Evolutionary conservation across 2,797 vertebrate genomes (phyloP), one percentile per base, ranked within the genome.

Genomic region (Alcedo atthis): DNA sequence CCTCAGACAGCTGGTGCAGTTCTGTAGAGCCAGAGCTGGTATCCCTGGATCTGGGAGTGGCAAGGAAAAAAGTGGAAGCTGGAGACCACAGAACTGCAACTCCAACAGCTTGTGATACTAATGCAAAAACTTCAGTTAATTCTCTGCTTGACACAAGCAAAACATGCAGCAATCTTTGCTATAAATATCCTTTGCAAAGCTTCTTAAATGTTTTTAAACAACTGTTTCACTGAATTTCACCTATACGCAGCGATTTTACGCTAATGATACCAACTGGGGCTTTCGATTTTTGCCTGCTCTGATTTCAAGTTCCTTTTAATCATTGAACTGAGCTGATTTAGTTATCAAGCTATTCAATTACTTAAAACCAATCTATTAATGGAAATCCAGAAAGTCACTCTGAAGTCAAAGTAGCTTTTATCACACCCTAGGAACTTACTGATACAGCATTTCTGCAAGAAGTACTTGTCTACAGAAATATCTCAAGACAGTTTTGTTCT

Each of bases 81-180:
- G 40, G 6, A 21, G 9, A 46, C 15, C 21, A 57, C 0, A 0
- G 2, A 61, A 75, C 1, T 3, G 12, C 14, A 57, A 45, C 16
- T 49, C 28, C 40, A 87, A 37, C 19, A 77, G 42, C 33, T 67
- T 80, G 58, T 37, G 25, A 67, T 14, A 49, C 30, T 33, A 10
- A 15, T 24, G 21, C 26, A 46, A 19, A 19, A 68, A 71, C 8
- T 78, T 68, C 24, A 70, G n/a, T 0, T 1, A 80, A 54, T 46
- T 63, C 42, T 81, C 53, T 25, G 67, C 18, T 33, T 78, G 18
- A 53, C 25, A 37, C 6, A 68, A 77, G 46, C 19, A 70, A 61
- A 81, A 62, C 8, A 21, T 3, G 10, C 21, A 55, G 12, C 17
- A 59, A 37, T 48, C 55, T 57, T 28, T 76, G 17, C 8, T 48